Conservation (phyloP, 1,140 invertebrate species). For the Meloidogyne exigua region DNA sequence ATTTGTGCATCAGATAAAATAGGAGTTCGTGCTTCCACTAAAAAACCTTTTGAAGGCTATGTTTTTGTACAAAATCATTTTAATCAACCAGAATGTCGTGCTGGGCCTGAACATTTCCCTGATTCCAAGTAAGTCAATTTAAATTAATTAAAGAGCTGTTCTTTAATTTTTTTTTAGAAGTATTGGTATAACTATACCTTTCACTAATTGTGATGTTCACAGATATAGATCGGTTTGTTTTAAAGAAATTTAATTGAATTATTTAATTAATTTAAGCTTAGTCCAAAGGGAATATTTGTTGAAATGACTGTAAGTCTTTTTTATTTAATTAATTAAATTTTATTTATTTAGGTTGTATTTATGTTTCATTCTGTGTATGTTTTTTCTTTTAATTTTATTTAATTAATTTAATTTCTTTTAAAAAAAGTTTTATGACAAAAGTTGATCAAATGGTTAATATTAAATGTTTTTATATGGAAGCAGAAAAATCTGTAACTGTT, state of each 20-base stretch:
- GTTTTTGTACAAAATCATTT: constrained; percentile 63
- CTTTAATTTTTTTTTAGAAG: constrained; percentile 33
- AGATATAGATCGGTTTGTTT: constrained; percentile 58
- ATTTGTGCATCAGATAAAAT: constrained; percentile 62
- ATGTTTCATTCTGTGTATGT: constrained; percentile 61
- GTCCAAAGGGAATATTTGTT: constrained; percentile 62
- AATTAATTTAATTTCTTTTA: constrained; percentile 23
- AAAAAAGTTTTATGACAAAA: constrained; percentile 61
- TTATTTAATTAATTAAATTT: not conserved
- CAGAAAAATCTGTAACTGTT: constrained; percentile 58
- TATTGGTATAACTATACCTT: constrained; percentile 60
- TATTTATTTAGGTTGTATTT: constrained; percentile 52
- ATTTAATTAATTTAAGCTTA: constrained; percentile 50
- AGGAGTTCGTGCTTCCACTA: constrained; percentile 61
- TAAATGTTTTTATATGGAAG: constrained; percentile 64
- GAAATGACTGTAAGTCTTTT: constrained; percentile 50
- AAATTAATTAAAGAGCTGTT: too few species aligned
- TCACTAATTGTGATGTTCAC: constrained; percentile 62
- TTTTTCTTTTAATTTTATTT: not conserved
- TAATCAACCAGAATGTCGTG: constrained; percentile 59
- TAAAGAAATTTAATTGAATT: constrained; percentile 5
- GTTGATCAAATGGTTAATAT: constrained; percentile 62
- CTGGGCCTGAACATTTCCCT: constrained; percentile 59
- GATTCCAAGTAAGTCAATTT: constrained; percentile 44
- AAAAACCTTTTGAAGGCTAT: constrained; percentile 63